A percentile compares a stretch with the other conserved stretches of the same genome.
These are phyloP conservation scores for Corythoichthys intestinalis DNA, from an alignment of 2,113 vertebrate genomes.

Conservation along the genomic window DNA sequence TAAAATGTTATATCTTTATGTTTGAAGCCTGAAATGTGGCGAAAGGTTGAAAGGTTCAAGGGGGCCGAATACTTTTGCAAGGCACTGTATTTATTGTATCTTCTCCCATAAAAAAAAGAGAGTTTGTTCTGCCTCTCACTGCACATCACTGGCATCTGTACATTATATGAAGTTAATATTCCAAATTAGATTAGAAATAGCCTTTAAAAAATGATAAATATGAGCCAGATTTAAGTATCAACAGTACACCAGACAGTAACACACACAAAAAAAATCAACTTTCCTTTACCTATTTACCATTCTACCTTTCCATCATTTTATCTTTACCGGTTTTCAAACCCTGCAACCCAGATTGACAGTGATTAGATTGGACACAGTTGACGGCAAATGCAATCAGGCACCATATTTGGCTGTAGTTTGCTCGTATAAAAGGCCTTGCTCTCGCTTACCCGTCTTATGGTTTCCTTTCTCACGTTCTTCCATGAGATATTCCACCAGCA, in stretches of 20 bases:
- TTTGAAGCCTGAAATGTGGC: too few relatives aligned
- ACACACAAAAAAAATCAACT: slow-evolving; percentile 29
- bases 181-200: too few relatives aligned
- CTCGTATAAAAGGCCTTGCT: slow-evolving; percentile 71
- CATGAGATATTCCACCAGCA: slow-evolving; percentile 67
- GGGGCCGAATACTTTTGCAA: too few relatives aligned
- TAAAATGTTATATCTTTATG: too few relatives aligned
- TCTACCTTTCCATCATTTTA: slow-evolving; percentile 56
- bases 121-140: too few relatives aligned
- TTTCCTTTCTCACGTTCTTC: slow-evolving; percentile 24
- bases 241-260: slow-evolving; percentile 29
- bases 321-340: slow-evolving; percentile 54
- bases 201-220: neutral
- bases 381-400: slow-evolving; percentile 74
- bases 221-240: neutral
- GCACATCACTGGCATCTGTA: too few relatives aligned
- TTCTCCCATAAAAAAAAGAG: neutral
- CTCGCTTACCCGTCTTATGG: slow-evolving; percentile 23
- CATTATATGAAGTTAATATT: neutral
- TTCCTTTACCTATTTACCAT: slow-evolving; percentile 36
- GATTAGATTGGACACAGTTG: slow-evolving; percentile 79
- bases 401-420: slow-evolving; percentile 72
- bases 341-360: slow-evolving; percentile 70
- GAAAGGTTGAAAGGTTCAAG: too few relatives aligned
- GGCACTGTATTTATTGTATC: neutral